Evolutionary conservation across 2,113 vertebrate genomes (phyloP).

Genomic region (Lipophrys pholis): DNA sequence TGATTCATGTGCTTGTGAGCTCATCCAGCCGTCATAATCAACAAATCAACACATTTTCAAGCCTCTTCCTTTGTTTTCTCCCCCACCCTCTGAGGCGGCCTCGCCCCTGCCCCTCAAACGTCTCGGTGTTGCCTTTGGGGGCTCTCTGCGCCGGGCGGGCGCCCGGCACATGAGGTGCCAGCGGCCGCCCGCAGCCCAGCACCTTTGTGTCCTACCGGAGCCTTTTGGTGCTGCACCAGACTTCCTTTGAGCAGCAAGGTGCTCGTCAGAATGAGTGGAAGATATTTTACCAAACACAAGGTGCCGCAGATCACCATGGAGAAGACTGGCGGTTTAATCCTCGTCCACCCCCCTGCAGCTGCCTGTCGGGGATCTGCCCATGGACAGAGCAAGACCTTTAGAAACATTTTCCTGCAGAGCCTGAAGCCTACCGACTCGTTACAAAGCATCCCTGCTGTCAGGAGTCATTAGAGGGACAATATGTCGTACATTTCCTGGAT

Average conservation of each 20-base stretch:
- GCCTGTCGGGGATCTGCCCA: not conserved
- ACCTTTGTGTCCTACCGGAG: not conserved
- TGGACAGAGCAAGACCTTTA: not conserved
- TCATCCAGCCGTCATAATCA: no score
- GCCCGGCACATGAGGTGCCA: no score
- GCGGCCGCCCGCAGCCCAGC: no score
- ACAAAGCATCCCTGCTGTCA: no score
- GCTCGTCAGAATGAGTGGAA: not conserved
- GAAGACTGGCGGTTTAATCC: not conserved
- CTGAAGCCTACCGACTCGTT: no score
- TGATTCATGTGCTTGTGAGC: constrained; percentile 9
- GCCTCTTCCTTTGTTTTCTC: constrained; percentile 39
- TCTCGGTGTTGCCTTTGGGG: constrained; percentile 28
- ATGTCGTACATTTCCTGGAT: no score
- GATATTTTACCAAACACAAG: no score
- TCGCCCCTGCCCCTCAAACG: constrained; percentile 42
- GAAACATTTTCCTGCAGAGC: constrained; percentile 4
- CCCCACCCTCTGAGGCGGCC: constrained; percentile 21
- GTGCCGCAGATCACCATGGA: not conserved
- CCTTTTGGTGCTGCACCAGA: constrained; percentile 9
- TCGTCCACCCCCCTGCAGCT: constrained; percentile 6
- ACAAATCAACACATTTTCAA: not conserved
- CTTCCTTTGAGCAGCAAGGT: constrained; percentile 3
- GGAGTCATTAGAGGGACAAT: no score
- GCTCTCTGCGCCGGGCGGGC: constrained; percentile 26